Percentiles rank a stretch among this genome's conserved stretches.
phyloP scores from a whole-genome alignment of 2,888 invertebrate genomes.

The Hemicrepidius hirtus region DNA sequence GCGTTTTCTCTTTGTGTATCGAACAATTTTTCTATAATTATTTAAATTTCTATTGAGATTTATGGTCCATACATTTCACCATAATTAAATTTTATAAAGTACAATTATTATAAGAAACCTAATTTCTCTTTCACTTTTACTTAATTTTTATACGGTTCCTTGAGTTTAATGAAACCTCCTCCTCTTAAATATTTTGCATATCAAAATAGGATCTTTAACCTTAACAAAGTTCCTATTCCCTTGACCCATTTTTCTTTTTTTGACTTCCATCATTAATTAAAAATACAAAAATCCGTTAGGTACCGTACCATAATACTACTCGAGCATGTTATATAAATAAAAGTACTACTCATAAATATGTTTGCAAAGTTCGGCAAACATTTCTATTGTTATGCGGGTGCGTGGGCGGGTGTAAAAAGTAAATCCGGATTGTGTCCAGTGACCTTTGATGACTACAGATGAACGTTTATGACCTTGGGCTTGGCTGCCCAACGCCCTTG shows the following conservation, averaged over 20 bases:
- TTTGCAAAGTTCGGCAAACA: constrained; percentile 16
- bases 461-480: constrained; percentile 54
- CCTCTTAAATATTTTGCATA: too few relatives aligned
- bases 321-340: constrained; percentile 15
- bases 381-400: constrained; percentile 40
- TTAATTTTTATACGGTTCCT: too few relatives aligned
- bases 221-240: background rate
- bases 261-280: background rate
- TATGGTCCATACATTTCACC: background rate
- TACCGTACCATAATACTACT: background rate
- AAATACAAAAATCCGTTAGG: constrained; percentile 27
- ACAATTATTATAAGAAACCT: too few relatives aligned
- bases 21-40: background rate
- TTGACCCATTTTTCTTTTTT: background rate
- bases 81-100: too few relatives aligned
- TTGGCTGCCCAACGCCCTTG: constrained; percentile 56
- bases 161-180: too few relatives aligned
- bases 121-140: too few relatives aligned
- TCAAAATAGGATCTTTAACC: too few relatives aligned
- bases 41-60: background rate
- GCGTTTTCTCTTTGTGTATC: background rate
- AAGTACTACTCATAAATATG: constrained; percentile 9
- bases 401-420: constrained; percentile 46
- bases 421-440: constrained; percentile 58
- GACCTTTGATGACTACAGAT: constrained; percentile 54